These are phyloP conservation scores for Brachylomia viminalis DNA, from an alignment of 2,888 invertebrate genomes.

Conservation along the genomic window DNA sequence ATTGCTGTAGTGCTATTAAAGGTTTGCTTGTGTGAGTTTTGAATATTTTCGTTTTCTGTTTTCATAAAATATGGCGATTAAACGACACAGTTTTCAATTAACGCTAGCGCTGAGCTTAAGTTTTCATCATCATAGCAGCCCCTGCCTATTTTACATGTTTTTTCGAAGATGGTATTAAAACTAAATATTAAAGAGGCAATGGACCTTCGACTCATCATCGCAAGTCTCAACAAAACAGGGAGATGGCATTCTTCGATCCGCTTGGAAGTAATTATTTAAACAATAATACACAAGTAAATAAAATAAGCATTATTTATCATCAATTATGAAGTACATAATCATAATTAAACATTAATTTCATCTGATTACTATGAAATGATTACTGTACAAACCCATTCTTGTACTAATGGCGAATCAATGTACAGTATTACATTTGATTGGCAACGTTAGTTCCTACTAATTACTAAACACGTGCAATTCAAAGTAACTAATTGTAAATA, in stretches of 20 bases:
- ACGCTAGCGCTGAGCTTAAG: not conserved
- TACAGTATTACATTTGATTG: slow-evolving; percentile 30
- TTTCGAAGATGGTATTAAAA: not conserved
- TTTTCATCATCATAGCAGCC: not conserved
- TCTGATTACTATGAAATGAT: slow-evolving; percentile 32
- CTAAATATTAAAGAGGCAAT: too few species aligned
- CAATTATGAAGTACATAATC: slow-evolving; percentile 14
- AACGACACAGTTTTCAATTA: too few species aligned
- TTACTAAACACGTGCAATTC: slow-evolving; percentile 10
- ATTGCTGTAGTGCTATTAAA: slow-evolving; percentile 48
- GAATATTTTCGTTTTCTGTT: not conserved
- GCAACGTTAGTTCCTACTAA: not conserved
- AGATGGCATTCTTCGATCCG: slow-evolving; percentile 1
- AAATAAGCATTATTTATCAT: slow-evolving; percentile 20
- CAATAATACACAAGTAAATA: not conserved
- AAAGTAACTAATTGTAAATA: slow-evolving; percentile 18
- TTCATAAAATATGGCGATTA: not conserved
- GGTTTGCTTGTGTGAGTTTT: slow-evolving; percentile 7
- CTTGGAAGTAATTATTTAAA: not conserved
- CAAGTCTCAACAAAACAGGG: not conserved
- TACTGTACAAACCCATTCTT: slow-evolving; percentile 14
- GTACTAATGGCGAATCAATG: slow-evolving; percentile 38
- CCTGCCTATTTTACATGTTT: too few species aligned
- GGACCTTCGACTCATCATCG: not conserved
- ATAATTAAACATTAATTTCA: slow-evolving; percentile 28